Base-by-base conservation (phyloP, 2,888 invertebrate species). In the Leptopilina syphax region DNA sequence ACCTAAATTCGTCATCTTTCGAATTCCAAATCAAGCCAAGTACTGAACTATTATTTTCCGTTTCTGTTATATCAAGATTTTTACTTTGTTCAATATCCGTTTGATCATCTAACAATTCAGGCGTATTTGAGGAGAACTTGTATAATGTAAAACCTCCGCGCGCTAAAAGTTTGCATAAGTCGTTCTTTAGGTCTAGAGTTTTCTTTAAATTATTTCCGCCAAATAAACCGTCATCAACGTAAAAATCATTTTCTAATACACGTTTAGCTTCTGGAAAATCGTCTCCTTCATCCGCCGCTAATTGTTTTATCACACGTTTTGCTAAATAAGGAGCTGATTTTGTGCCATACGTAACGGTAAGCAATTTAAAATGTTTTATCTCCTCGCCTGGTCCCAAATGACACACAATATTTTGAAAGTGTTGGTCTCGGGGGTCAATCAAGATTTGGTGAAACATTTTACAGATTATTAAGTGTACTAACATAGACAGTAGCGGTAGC, bases 391-490 rank as follows among this genome's bases (percentile, higher is more conserved):
- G 67, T 41, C 7, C 34, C 13, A 44, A 24, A 9, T 80, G 68
- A 79, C 81, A 80, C 8, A 80, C 12, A n/a, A 81, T 81, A 5
- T 57, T 24, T 60, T 81, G 79, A 24, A 44, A 65, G 24, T 60
- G 66, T 18, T 12, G 18, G 34, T 63, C 50, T 27, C 18, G 41
- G 13, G 27, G 65, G 47, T 60, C 65, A 10, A 77, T 27, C 1
- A 79, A 47, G 0, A 81, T 77, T 27, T 79, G 77, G 3, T 77
- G 68, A 57, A 60, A 81, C 79, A 81, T 81, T 54, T 67, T 73
- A 2, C 57, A 50, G 6, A 79, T 54, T 63, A 7, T 24, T 34
- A 27, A 12, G 6, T 34, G 44, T 7, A 47, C 13, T 18, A 13
- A 67, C 41, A 67, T 34, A 18, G 13, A 67, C 7, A 7, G 13